Percentiles rank a stretch among this genome's conserved stretches.
Conservation (phyloP, 2,888 invertebrate genomes). For the Trissolcus japonicus region DNA sequence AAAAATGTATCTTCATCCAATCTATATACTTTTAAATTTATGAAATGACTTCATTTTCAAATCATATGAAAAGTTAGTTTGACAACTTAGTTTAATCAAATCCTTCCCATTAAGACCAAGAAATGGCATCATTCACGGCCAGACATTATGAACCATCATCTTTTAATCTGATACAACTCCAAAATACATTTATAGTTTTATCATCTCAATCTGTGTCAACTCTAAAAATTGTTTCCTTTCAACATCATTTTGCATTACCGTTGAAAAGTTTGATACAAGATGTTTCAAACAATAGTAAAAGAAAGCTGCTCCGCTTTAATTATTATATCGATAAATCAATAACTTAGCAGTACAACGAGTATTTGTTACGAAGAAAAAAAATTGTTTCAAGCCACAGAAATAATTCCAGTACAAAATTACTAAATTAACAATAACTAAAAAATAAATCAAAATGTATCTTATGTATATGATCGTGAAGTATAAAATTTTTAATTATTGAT, state of each 20-base stretch:
- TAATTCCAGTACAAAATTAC: too few species aligned
- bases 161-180: slow-evolving; percentile 6
- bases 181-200: slow-evolving; percentile 16
- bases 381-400: too few species aligned
- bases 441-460: too few species aligned
- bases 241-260: slow-evolving; percentile 8
- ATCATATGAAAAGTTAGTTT: too few species aligned
- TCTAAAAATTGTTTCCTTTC: not conserved
- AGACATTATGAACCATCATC: slow-evolving; percentile 21
- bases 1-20: too few species aligned
- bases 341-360: slow-evolving; percentile 10
- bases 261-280: slow-evolving; percentile 18
- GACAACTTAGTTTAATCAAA: not conserved
- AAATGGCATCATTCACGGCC: slow-evolving; percentile 13
- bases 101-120: not conserved
- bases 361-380: too few species aligned
- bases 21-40: too few species aligned
- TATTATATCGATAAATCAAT: slow-evolving; percentile 54
- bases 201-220: slow-evolving; percentile 19
- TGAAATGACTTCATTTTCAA: too few species aligned
- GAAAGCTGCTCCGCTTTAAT: slow-evolving; percentile 49
- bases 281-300: slow-evolving; percentile 13
- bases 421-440: too few species aligned
- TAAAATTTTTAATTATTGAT: too few species aligned
- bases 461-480: too few species aligned